These are phyloP conservation scores for Apamea monoglypha DNA, from an alignment of 2,888 invertebrate species.

Conservation along the genomic window DNA sequence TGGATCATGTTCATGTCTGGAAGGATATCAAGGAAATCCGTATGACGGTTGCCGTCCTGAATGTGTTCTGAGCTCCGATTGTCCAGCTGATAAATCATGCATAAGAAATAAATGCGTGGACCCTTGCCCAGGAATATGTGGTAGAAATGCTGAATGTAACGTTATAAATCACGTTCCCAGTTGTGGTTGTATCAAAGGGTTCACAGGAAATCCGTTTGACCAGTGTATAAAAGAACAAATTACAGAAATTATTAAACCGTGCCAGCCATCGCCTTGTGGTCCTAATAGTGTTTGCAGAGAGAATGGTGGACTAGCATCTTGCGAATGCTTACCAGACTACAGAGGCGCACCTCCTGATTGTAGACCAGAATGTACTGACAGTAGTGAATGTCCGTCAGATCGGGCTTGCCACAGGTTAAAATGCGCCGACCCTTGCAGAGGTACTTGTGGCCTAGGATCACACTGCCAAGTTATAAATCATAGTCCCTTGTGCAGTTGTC, in stretches of 20 bases:
- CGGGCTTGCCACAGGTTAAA: conserved; percentile 94
- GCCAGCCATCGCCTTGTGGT: conserved; percentile 94
- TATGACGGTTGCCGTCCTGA: conserved; percentile 96
- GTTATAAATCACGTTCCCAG: conserved; percentile 96
- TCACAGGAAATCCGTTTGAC: conserved; percentile 93
- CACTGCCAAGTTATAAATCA: conserved; percentile 95
- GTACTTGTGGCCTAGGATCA: conserved; percentile 93
- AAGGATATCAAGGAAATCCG: conserved; percentile 96
- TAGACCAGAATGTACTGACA: conserved; percentile 94
- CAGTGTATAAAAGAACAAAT: conserved; percentile 81
- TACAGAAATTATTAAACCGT: conserved; percentile 90
- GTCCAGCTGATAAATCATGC: conserved; percentile 95
- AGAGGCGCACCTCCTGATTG: conserved; percentile 93
- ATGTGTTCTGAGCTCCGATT: conserved; percentile 96
- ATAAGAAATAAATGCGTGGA: conserved; percentile 95
- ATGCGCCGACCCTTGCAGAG: conserved; percentile 95
- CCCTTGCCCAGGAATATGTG: conserved; percentile 96
- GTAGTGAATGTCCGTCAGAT: conserved; percentile 94
- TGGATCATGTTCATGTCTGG: conserved; percentile 95
- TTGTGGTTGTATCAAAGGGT: conserved; percentile 94
- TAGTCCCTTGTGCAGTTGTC: conserved; percentile 94
- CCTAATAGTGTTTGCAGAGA: conserved; percentile 94
- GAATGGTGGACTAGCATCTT: conserved; percentile 93
- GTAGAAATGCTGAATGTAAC: conserved; percentile 94
- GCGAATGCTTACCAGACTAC: conserved; percentile 92